phyloP scores from a whole-genome alignment of 2,113 vertebrate genomes.

The Melanocharis versteri region DNA sequence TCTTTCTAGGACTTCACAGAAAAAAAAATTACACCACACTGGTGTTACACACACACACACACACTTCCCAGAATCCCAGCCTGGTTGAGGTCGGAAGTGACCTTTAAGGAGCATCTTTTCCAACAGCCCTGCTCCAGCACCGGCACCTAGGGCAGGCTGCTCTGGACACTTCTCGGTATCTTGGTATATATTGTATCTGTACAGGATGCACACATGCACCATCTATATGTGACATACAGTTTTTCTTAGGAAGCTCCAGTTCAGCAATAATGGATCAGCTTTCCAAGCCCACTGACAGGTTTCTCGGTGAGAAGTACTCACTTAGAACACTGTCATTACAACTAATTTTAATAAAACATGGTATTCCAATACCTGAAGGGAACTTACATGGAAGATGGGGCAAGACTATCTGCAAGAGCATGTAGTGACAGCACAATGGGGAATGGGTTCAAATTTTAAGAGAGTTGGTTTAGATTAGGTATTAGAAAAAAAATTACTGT shows the following conservation, averaged over 20 bases:
- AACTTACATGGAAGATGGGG: not conserved
- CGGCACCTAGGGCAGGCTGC: not conserved
- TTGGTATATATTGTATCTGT: fast-evolving
- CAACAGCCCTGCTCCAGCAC: not conserved
- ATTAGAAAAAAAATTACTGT: too few species aligned
- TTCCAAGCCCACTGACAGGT: not conserved
- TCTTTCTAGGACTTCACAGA: not conserved
- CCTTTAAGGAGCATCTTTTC: not conserved
- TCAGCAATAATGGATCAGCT: not conserved
- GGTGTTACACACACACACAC: not conserved
- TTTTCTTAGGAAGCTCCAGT: not conserved
- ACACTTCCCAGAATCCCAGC: not conserved
- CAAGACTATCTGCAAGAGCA: not conserved
- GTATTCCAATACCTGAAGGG: not conserved
- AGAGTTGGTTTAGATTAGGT: not conserved
- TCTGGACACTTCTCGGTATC: not conserved
- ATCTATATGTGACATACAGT: fast-evolving
- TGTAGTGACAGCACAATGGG: too few species aligned
- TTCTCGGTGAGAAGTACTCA: not conserved
- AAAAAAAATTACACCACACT: fast-evolving
- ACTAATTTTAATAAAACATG: not conserved
- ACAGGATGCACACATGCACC: not conserved
- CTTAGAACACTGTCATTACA: not conserved
- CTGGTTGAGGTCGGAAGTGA: not conserved
- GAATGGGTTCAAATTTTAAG: not conserved